These are phyloP conservation scores for Norana najaformis DNA, from an alignment of 2,888 invertebrate genomes.

Conservation along the genomic window DNA sequence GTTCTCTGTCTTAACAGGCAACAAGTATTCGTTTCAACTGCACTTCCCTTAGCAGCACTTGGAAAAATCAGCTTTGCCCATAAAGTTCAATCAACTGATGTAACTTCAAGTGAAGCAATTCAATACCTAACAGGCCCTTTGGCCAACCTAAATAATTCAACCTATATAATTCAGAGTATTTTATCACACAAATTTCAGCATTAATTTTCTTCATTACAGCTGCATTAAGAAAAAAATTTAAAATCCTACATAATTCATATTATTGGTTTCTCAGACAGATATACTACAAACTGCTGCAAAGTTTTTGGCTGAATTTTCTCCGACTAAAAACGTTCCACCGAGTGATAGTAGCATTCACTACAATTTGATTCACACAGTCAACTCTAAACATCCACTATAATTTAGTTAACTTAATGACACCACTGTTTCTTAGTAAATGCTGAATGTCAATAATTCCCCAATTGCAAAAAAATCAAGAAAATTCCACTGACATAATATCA, in stretches of 20 bases:
- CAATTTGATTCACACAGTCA: background rate
- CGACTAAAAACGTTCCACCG: background rate
- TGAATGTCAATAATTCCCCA: background rate
- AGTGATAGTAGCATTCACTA: background rate
- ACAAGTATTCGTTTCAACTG: background rate
- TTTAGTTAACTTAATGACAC: background rate
- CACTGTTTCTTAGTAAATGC: background rate
- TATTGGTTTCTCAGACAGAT: too few species aligned
- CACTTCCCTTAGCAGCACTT: background rate
- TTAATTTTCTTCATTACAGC: background rate
- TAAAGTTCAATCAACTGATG: background rate
- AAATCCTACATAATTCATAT: too few species aligned
- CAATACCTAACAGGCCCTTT: background rate
- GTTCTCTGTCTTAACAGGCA: background rate
- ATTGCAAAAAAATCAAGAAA: background rate
- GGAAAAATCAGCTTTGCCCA: background rate
- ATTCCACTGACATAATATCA: background rate
- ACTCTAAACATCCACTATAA: background rate
- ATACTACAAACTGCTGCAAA: too few species aligned
- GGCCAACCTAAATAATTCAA: background rate
- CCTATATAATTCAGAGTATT: background rate
- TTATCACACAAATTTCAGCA: background rate
- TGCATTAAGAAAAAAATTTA: background rate
- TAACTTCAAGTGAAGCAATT: background rate
- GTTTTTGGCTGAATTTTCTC: too few species aligned